Evolutionary conservation across 2,797 vertebrate species (phyloP).

Genomic region (Pseudomugil tenellus): DNA sequence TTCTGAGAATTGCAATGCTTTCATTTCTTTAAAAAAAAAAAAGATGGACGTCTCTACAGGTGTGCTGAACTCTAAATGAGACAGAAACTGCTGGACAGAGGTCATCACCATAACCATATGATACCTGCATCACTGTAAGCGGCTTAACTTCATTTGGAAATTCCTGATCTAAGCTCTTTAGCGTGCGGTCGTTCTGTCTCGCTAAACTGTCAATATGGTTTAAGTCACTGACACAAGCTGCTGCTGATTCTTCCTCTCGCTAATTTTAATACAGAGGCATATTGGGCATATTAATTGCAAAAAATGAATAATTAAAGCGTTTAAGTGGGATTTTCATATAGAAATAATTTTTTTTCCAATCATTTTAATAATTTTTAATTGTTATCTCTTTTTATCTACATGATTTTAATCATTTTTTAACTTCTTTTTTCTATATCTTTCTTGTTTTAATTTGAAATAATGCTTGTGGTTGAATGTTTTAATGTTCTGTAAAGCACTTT

Average conservation of each 20-base stretch:
- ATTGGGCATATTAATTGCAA: background rate
- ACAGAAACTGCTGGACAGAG: slow-evolving; percentile 20
- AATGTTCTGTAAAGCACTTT: too few relatives aligned
- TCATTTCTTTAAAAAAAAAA: background rate
- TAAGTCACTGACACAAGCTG: slow-evolving; percentile 44
- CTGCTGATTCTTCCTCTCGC: slow-evolving; percentile 38
- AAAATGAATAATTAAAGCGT: background rate
- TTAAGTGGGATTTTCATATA: background rate
- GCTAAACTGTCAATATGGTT: slow-evolving; percentile 55
- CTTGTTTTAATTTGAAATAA: too few relatives aligned
- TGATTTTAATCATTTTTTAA: too few relatives aligned
- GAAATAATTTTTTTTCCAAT: too few relatives aligned
- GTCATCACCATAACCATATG: slow-evolving; percentile 45
- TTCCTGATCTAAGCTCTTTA: slow-evolving; percentile 60
- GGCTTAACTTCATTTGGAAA: slow-evolving; percentile 68
- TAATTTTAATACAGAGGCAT: background rate
- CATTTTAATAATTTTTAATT: too few relatives aligned
- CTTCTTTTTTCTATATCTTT: too few relatives aligned
- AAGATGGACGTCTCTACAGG: background rate
- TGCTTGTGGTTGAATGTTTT: too few relatives aligned
- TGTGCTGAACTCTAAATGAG: background rate
- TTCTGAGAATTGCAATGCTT: background rate
- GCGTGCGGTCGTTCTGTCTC: slow-evolving; percentile 30
- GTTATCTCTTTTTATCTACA: too few relatives aligned
- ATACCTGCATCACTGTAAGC: slow-evolving; percentile 71